Base-by-base conservation (phyloP, 2,797 vertebrate species). In the Rhabdophis nuchalis region DNA sequence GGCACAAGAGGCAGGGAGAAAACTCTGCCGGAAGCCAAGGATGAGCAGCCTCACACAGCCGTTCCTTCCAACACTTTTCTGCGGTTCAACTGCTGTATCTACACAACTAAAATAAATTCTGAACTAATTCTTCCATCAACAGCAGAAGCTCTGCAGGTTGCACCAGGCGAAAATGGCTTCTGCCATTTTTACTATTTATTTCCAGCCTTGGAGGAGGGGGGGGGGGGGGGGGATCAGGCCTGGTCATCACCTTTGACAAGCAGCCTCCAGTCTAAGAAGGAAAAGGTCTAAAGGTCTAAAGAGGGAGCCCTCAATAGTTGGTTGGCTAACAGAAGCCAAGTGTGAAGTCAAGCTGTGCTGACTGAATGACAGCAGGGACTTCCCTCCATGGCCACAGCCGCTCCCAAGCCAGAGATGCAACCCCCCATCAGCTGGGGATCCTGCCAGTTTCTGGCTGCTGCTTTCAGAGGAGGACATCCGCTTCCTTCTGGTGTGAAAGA, bases 321-420 rank as follows among this genome's bases (percentile, higher is more conserved):
- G 32, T 10, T 77, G 68, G 8, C 32, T 7, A 41, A 36, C 68
- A 41, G 32, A 36, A 32, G 2, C 6, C 2, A 32, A 36, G 68
- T 9, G n/a, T n/a, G n/a, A n/a, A n/a, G n/a, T n/a, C n/a, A n/a
- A n/a, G 4, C 60, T 64, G 60, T 64, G 4, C 60, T 64, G 29
- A 4, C 29, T 0, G 29, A 64, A 14, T n/a, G 61, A n/a, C 61
- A 14, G 61, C 60, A 61, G 25, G 27, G 27, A 61, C 10, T 61
- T 11, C 60, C 60, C 11, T 11, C 11, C 1, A 27, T 5, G 27
- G 27, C 27, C 27, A n/a, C 58, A 60, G 58, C 58, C 2, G 6
- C 82, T 0, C 0, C 9, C 18, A n/a, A n/a, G n/a, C n/a, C n/a
- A n/a, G n/a, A n/a, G n/a, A n/a, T 2, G 25, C 58, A 1, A 7